A percentile compares a stretch with the other conserved stretches of the same genome.
Evolutionary conservation across 2,888 invertebrate genomes (phyloP).

Genomic region (Pasiphila rectangulata): DNA sequence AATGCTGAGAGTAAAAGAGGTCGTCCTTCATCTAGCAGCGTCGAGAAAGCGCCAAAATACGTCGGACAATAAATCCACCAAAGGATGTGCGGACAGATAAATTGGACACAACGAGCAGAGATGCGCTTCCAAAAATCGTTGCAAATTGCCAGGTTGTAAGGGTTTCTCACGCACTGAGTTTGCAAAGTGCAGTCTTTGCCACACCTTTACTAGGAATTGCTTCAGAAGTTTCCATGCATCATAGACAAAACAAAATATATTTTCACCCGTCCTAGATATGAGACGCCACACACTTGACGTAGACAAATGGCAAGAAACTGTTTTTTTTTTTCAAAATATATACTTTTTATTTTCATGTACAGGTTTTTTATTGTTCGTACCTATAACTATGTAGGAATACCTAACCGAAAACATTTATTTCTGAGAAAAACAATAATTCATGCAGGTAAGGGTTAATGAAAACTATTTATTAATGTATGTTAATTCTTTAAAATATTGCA

Average conservation of each 20-base stretch:
- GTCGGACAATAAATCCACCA: conserved; percentile 13
- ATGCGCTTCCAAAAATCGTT: conserved; percentile 3
- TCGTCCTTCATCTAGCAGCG: not conserved
- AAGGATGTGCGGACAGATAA: conserved; percentile 13
- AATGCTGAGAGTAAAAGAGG: conserved; percentile 2
- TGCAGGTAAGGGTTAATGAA: not conserved
- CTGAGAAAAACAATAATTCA: not conserved
- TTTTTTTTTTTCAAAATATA: not conserved
- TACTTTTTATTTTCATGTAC: not conserved
- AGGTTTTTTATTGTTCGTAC: not conserved
- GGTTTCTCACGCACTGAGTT: conserved; percentile 9
- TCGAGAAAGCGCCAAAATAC: conserved; percentile 11
- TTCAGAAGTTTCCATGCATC: not conserved
- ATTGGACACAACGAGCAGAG: conserved; percentile 6
- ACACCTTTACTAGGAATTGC: conserved; percentile 3
- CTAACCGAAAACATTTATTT: not conserved
- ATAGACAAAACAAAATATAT: not conserved
- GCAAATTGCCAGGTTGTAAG: conserved; percentile 6
- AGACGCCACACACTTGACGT: too few species aligned
- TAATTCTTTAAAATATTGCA: conserved; percentile 47
- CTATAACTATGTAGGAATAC: not conserved
- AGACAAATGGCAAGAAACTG: too few species aligned
- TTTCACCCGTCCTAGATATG: not conserved
- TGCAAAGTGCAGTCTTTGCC: conserved; percentile 6
- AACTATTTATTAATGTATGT: conserved; percentile 36